Base-by-base conservation (phyloP, 2,797 vertebrate species). In the Micropoecilia bifurca region DNA sequence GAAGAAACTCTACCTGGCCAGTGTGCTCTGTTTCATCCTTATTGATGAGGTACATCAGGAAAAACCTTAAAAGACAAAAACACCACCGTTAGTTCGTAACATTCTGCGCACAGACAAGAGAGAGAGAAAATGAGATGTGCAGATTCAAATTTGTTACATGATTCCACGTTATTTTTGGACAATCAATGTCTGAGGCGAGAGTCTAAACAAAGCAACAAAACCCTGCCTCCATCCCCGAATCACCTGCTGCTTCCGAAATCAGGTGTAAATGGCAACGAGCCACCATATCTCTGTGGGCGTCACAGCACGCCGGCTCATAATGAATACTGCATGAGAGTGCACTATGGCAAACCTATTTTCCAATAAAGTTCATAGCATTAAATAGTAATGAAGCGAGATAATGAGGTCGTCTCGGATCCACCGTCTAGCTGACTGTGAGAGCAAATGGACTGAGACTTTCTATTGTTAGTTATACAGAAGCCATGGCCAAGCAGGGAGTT, bases 1-100 rank as follows among this genome's bases (percentile, higher is more conserved):
- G 71, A 22, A 71, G 48, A 82, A 75, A 73, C 79, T 53, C 71
- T 89, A 98, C 98, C 97, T 99, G 98, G 87, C 98, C 98, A 0
- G 97, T 99, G 95, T 99, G 97, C 82, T 99, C 98, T 0, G 98
- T 98, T 91, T 99, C 97, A 7, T 99, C 98, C 90, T 99, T 99
- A 80, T 99, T 99, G 83, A 99, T 99, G 79, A 99, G 95, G 90
- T 99, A 98, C 98, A 99, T 99, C 88, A 98, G 87, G 95, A 98
- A 98, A 94, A 99, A 99, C 97, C 97, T 98, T 84, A 16, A 80
- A 46, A 47, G 72, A 2, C 48, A 59, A 63, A 25, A 61, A 25
- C 6, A 75, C 7, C 39, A 28, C 20, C 36, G 9, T 13, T 36
- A 59, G 36, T 76, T 36, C 16, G 20, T 76, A 76, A 25, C 48